Evolutionary conservation across 2,113 vertebrate genomes (phyloP).

Genomic region (western clawed frog (Xenopus tropicalis)): UCB_Xtro_10.0 CM004450.2:45892001-45892500

Average conservation of each 20-base stretch:
- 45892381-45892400: too few relatives aligned
- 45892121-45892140: constrained; percentile 77
- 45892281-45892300: too few relatives aligned
- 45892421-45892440: background rate
- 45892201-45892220: background rate
- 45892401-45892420: too few relatives aligned
- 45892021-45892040: background rate
- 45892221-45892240: too few relatives aligned
- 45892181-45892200: constrained; percentile 80
- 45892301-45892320: too few relatives aligned
- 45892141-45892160: constrained; percentile 85
- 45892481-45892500: constrained; percentile 80
- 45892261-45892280: too few relatives aligned
- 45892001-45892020: too few relatives aligned
- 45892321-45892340: too few relatives aligned
- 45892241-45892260: too few relatives aligned
- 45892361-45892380: too few relatives aligned
- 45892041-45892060: constrained; percentile 80
- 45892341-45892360: too few relatives aligned
- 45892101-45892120: constrained; percentile 77
- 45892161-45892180: constrained; percentile 88
- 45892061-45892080: constrained; percentile 86
- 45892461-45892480: background rate
- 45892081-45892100: constrained; percentile 82
- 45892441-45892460: too few relatives aligned